Percentiles rank a stretch among this genome's conserved stretches.
Evolutionary conservation across 1,140 invertebrate genomes (phyloP).

Genomic region (Drosophila arizonae): DNA sequence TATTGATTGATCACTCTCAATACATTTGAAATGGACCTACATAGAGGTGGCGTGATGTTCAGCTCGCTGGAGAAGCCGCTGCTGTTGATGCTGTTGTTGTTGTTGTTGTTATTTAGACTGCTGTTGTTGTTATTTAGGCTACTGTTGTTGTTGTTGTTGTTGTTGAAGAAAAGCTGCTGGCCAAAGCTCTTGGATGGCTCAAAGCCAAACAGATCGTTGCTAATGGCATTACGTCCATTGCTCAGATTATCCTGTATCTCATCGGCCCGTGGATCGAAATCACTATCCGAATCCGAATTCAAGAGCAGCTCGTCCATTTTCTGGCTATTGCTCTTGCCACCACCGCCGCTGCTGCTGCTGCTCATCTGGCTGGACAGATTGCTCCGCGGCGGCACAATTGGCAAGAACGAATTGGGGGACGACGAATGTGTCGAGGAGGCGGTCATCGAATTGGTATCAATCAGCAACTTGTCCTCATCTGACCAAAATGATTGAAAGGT

Average conservation of each 20-base stretch:
- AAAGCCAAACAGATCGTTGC: conserved; percentile 81
- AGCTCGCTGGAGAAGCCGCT: conserved; percentile 75
- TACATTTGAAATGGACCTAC: conserved; percentile 83
- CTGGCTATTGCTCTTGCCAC: conserved; percentile 86
- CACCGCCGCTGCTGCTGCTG: conserved; percentile 43
- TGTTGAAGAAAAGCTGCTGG: conserved; percentile 81
- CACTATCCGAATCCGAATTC: conserved; percentile 90
- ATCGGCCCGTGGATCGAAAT: conserved; percentile 90
- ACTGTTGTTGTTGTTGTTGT: conserved; percentile 52
- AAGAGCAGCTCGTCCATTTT: conserved; percentile 92
- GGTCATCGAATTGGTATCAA: conserved; percentile 75
- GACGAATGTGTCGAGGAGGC: conserved; percentile 61
- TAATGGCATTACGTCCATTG: conserved; percentile 74
- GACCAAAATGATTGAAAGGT: neutral
- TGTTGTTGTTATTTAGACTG: conserved; percentile 53
- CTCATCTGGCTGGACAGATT: conserved; percentile 85
- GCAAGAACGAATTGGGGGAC: conserved; percentile 83
- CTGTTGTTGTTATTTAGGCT: conserved; percentile 49
- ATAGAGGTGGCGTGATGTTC: conserved; percentile 85
- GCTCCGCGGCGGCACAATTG: conserved; percentile 87
- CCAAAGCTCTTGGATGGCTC: conserved; percentile 82
- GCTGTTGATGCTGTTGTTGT: conserved; percentile 64
- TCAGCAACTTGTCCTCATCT: conserved; percentile 83
- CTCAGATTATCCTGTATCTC: conserved; percentile 84
- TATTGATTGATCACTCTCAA: neutral